Base-by-base conservation (phyloP, 2,888 invertebrate species). In the Tipula helvola region DNA sequence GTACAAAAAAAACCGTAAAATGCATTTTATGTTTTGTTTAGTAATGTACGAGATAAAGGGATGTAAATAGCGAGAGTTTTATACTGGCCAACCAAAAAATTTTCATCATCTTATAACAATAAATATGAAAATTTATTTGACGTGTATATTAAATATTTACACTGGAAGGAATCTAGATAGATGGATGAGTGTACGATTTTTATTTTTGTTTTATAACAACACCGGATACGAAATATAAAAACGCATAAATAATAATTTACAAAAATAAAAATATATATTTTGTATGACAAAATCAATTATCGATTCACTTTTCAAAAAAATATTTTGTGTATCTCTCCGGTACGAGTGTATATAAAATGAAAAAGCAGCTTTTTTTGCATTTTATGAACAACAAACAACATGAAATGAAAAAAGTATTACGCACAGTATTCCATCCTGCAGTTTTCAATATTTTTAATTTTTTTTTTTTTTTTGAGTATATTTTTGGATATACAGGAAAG, bases 201-300 rank as follows among this genome's bases (percentile, higher is more conserved):
- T 39, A 39, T 39, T 39, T 39, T 39, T 39, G 39, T 39, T 39
- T 7, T 39, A 28, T 16, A 57, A 71, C 10, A 71, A 18, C 8
- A 28, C 12, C 71, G 71, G 71, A 71, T 71, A 28, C 71, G 28
- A 71, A 71, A 71, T 71, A 71, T 71, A 28, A 71, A 71, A 71
- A 71, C 71, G 71, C 71, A 71, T 71, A 71, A 71, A 71, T 71
- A 71, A 71, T 71, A 71, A 71, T 71, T 71, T 71, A 71, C 71
- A 71, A 71, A 71, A 8, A 71, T 71, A 71, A 71, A 71, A 71
- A 28, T 18, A 71, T 71, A 71, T 71, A 71, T 71, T 71, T 71
- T 8, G 71, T 71, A 71, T 71, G 71, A 71, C 71, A 71, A 71
- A 71, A 71, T 71, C 71, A 71, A 71, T 71, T 71, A 71, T 71